Conservation (phyloP, 2,113 vertebrate species). For the Osmerus mordax region DNA sequence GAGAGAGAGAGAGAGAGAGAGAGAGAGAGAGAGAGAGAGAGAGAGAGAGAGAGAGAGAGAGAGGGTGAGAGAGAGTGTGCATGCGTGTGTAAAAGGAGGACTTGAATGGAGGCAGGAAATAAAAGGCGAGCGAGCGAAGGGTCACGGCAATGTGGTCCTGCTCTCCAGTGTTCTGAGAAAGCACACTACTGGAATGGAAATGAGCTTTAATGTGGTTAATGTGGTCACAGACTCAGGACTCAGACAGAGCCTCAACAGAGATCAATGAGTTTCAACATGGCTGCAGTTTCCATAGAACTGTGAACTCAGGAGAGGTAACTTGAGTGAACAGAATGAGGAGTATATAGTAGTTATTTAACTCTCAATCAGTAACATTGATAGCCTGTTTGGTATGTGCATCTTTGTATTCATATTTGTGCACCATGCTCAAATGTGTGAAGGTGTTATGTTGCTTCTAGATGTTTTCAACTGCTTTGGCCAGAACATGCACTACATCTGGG, state of each 20-base stretch:
- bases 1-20: conserved; percentile 49
- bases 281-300: too few species aligned
- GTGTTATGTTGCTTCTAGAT: too few species aligned
- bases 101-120: conserved; percentile 69
- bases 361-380: too few species aligned
- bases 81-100: conserved; percentile 34
- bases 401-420: too few species aligned
- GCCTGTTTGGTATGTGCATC: too few species aligned
- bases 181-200: conserved; percentile 59
- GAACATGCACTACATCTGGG: not conserved
- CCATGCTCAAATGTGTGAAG: too few species aligned
- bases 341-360: too few species aligned
- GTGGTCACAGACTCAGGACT: conserved; percentile 66
- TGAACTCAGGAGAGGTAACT: too few species aligned
- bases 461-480: too few species aligned
- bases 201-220: conserved; percentile 70
- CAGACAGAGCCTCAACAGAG: conserved; percentile 49
- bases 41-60: conserved; percentile 41
- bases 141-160: conserved; percentile 54
- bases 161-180: conserved; percentile 44
- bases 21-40: conserved; percentile 60
- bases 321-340: too few species aligned
- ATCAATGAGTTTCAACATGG: conserved; percentile 45
- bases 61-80: conserved; percentile 32
- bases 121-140: conserved; percentile 59